Percentiles rank a stretch among this genome's conserved stretches.
Conservation (phyloP, 2,888 invertebrate genomes). For the Leistus spinibarbis region DNA sequence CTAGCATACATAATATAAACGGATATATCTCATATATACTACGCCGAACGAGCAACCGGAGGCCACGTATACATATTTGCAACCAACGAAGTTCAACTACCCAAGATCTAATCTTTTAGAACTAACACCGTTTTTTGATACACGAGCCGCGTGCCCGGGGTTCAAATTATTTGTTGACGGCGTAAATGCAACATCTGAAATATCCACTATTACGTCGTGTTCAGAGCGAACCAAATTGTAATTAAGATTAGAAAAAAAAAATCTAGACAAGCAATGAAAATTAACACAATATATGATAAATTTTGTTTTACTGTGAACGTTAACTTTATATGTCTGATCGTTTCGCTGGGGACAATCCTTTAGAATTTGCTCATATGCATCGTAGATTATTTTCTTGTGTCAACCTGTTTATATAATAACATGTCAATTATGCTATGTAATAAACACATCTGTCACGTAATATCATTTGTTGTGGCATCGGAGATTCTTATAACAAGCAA, state of each 20-base stretch:
- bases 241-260: too few relatives aligned
- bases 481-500: too few relatives aligned
- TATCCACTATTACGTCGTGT: too few relatives aligned
- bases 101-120: not conserved
- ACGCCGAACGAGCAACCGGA: not conserved
- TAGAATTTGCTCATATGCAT: too few relatives aligned
- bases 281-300: too few relatives aligned
- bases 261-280: too few relatives aligned
- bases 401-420: not conserved
- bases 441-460: not conserved
- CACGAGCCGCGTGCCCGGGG: not conserved
- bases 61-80: not conserved
- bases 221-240: too few relatives aligned
- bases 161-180: not conserved
- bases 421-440: not conserved
- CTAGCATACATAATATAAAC: conserved; percentile 25
- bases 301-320: too few relatives aligned
- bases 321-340: too few relatives aligned
- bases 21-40: not conserved
- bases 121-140: not conserved
- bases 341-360: too few relatives aligned
- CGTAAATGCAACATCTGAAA: not conserved
- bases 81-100: not conserved
- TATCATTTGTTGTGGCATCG: too few relatives aligned
- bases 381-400: not conserved